These are phyloP conservation scores for Zaprionus africanus DNA, from an alignment of 1,140 invertebrate genomes.

Conservation along the genomic window DNA sequence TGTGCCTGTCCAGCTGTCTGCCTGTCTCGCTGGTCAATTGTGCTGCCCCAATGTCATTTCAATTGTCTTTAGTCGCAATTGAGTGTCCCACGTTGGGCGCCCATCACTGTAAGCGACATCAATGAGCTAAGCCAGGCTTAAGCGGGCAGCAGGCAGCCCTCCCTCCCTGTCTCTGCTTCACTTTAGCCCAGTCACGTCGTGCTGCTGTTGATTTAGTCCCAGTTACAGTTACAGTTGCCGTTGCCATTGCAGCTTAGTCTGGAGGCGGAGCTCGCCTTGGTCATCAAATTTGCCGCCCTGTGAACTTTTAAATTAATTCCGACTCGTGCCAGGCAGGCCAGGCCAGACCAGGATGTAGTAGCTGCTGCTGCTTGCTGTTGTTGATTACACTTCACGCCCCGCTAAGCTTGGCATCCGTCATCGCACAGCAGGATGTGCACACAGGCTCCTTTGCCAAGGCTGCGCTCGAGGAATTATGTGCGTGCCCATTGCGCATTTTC, in stretches of 20 bases:
- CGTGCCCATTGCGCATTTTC: constrained; percentile 54
- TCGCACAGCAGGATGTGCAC: constrained; percentile 63
- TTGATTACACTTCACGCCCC: constrained; percentile 80
- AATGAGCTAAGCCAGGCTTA: not conserved
- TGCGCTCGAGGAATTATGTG: constrained; percentile 65
- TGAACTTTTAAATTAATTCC: constrained; percentile 77
- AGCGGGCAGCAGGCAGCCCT: not conserved
- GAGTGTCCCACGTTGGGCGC: not conserved
- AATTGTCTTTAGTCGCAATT: constrained; percentile 1
- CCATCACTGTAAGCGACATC: not conserved
- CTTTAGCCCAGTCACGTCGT: constrained; percentile 51
- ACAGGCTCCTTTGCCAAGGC: constrained; percentile 12
- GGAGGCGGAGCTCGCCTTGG: constrained; percentile 26
- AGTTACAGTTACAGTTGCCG: constrained; percentile 20
- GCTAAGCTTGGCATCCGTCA: constrained; percentile 64
- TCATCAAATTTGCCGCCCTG: constrained; percentile 75
- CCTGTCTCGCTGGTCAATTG: not conserved
- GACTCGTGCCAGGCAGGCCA: constrained; percentile 15
- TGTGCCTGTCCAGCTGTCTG: not conserved
- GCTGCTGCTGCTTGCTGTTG: constrained; percentile 42
- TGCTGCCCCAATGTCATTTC: not conserved
- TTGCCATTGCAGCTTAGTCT: not conserved
- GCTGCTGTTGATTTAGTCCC: constrained; percentile 72
- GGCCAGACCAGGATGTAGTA: not conserved
- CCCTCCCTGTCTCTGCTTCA: not conserved